These are phyloP conservation scores for Heliconius ismenius DNA, from an alignment of 2,888 invertebrate species.

Conservation along the genomic window DNA sequence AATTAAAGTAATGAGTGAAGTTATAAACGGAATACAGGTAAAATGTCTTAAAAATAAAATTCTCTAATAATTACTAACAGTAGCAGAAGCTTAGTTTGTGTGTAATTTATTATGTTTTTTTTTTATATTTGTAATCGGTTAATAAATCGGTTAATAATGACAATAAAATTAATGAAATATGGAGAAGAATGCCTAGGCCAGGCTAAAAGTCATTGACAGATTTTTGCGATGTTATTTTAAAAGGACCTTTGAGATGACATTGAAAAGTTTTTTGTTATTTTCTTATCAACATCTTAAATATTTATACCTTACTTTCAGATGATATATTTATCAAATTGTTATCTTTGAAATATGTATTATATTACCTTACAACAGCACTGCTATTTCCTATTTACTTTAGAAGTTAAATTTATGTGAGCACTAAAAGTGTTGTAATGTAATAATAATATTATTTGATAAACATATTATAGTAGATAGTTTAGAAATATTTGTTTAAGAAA, in stretches of 20 bases:
- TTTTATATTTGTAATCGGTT: not conserved
- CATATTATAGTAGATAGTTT: no score
- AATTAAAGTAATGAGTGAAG: conserved; percentile 95
- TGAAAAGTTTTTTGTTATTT: not conserved
- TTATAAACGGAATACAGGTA: conserved; percentile 94
- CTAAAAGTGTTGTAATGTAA: not conserved
- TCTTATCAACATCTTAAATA: not conserved
- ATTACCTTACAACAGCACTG: not conserved
- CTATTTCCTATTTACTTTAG: not conserved
- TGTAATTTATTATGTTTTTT: not conserved
- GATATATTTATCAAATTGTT: not conserved
- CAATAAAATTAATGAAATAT: not conserved
- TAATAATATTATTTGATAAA: not conserved
- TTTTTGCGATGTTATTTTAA: not conserved
- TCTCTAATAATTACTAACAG: not conserved
- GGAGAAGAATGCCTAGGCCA: not conserved
- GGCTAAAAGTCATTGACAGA: not conserved
- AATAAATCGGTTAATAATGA: not conserved
- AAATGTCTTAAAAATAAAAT: conserved; percentile 44
- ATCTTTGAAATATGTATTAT: not conserved
- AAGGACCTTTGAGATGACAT: not conserved
- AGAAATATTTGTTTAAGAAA: no score
- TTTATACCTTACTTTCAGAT: not conserved
- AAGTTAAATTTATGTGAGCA: no score
- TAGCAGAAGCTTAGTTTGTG: not conserved